Base-by-base conservation (phyloP, 2,888 invertebrate genomes). In the Leptogaster cylindrica region DNA sequence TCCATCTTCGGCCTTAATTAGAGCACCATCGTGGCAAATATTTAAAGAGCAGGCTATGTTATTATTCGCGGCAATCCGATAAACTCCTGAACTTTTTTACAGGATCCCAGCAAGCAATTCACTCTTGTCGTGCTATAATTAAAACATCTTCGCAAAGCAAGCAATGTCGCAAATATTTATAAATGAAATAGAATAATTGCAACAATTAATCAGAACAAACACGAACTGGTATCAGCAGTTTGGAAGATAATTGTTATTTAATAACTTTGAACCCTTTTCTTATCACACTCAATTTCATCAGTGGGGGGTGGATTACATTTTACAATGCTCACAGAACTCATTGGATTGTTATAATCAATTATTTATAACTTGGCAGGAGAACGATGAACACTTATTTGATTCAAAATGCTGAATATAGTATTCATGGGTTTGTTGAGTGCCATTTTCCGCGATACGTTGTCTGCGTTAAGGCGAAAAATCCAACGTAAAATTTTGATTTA, bases 401-500 rank as follows among this genome's bases (percentile, higher is more conserved):
- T 7, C 48, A 64, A 48, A 48, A 46, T 33, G 64, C 64, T 48
- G 64, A 36, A 5, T 64, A 48, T n/a, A 23, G 48, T 64, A 23
- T 64, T 16, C 64, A 64, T 16, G 46, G 48, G 0, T 31, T 64
- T 20, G 16, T 12, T 7, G 46, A 64, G 5, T 23, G 3, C 6
- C 27, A 12, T 25, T 33, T 31, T 14, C 64, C 46, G 18, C 28
- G 64, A 3, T 64, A 48, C 33, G 18, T 52, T 14, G 6, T 18
- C 20, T 4, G 31, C 10, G 33, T 64, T 33, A 31, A 48, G 36
- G 64, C 64, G 6, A 46, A 64, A 46, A 46, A 46, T 3, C 46
- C 23, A 1, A 16, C 10, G 20, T 36, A 1, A 6, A 33, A 33
- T 44, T 27, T 16, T 44, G 7, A 39, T 39, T 31, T 36, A n/a